These are phyloP conservation scores for Tenthredo distinguenda DNA, from an alignment of 2,888 invertebrate species.

Conservation along the genomic window DNA sequence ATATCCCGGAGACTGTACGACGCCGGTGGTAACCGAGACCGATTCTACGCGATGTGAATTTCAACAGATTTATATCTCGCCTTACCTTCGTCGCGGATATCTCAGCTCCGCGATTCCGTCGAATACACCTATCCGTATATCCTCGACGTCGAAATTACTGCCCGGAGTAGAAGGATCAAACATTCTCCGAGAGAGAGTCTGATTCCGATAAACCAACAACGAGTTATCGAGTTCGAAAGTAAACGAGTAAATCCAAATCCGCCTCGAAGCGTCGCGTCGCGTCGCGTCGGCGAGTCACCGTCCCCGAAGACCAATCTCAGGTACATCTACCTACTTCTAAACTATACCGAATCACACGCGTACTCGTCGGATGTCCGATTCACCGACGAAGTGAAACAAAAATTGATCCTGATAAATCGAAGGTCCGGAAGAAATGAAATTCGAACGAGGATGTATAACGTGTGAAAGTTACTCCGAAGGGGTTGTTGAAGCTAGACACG, in stretches of 20 bases:
- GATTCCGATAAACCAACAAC: slow-evolving; percentile 25
- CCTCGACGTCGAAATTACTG: not conserved
- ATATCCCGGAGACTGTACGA: not conserved
- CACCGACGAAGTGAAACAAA: not conserved
- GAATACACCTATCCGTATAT: too few relatives aligned
- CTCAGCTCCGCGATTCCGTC: too few relatives aligned
- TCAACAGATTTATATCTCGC: not conserved
- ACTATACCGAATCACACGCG: not conserved
- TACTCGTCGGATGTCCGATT: not conserved
- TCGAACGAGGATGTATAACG: too few relatives aligned
- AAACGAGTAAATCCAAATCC: not conserved
- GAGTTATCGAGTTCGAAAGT: slow-evolving; percentile 14
- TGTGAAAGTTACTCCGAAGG: not conserved
- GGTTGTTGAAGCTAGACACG: not conserved
- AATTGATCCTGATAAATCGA: not conserved
- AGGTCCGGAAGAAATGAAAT: not conserved
- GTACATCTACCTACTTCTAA: not conserved
- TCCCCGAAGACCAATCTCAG: not conserved
- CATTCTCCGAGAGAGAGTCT: not conserved
- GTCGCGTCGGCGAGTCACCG: not conserved
- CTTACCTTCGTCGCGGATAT: not conserved
- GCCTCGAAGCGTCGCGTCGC: not conserved
- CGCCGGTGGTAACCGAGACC: not conserved
- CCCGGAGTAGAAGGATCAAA: not conserved
- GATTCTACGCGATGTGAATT: slow-evolving; percentile 21